These are phyloP conservation scores for Artibeus lituratus DNA, from an alignment of 2,797 vertebrate genomes.

Conservation along the genomic window DNA sequence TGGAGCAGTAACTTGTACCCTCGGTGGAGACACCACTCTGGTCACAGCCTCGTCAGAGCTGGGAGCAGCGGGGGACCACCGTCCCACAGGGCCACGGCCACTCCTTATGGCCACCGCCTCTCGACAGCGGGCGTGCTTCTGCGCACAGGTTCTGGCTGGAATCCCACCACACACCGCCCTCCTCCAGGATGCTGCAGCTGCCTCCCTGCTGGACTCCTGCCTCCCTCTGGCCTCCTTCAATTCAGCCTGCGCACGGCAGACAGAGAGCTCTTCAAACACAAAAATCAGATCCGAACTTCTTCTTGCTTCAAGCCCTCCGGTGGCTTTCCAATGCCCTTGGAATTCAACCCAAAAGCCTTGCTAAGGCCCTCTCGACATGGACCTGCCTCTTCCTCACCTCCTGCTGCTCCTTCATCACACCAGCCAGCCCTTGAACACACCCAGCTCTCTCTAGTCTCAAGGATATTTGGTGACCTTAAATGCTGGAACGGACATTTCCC, in stretches of 20 bases:
- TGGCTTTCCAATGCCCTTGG: not conserved
- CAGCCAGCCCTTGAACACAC: not conserved
- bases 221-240: not conserved
- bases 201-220: fast-evolving
- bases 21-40: not conserved
- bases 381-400: not conserved
- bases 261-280: not conserved
- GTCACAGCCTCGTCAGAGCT: not conserved
- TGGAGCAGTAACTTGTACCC: not conserved
- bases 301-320: not conserved
- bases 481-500: not conserved
- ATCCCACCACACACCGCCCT: fast-evolving
- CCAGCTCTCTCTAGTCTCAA: not conserved
- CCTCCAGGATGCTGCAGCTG: fast-evolving
- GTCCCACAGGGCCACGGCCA: fast-evolving
- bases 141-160: fast-evolving
- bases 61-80: not conserved
- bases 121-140: fast-evolving
- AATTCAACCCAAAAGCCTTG: not conserved
- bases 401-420: not conserved
- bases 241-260: not conserved
- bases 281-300: no score
- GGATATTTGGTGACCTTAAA: not conserved
- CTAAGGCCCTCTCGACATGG: not conserved
- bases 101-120: fast-evolving